Conservation (phyloP, 2,888 invertebrate genomes). For the Eretmocerus hayati region DNA sequence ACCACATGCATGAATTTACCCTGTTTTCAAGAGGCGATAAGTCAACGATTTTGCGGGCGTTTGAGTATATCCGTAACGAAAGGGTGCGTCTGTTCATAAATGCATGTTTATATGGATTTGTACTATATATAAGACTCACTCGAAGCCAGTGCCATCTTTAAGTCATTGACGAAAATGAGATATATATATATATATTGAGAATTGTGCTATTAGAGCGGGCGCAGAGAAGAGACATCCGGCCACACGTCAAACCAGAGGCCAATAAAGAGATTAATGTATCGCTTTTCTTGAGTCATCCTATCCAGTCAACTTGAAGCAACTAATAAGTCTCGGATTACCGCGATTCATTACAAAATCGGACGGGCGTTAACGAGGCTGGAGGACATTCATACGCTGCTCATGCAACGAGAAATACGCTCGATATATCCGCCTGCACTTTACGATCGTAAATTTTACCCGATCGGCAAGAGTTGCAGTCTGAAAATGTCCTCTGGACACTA, state of each 20-base stretch:
- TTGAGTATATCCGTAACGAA: not conserved
- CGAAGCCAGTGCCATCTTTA: no score
- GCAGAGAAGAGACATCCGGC: not conserved
- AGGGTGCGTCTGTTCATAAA: no score
- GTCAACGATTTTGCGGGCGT: not conserved
- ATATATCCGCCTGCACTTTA: conserved; percentile 1
- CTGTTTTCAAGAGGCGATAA: no score
- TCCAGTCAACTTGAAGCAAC: not conserved
- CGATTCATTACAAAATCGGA: conserved; percentile 22
- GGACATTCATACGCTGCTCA: not conserved
- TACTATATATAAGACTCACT: no score
- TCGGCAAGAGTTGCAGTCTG: no score
- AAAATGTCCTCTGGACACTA: no score
- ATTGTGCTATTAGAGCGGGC: no score
- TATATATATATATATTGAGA: no score
- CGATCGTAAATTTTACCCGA: conserved; percentile 17
- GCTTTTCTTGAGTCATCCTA: not conserved
- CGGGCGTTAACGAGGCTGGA: conserved; percentile 13
- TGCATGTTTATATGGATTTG: no score
- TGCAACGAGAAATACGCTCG: no score
- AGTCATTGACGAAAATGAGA: no score
- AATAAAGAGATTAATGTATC: conserved; percentile 18
- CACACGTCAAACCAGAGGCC: conserved; percentile 1
- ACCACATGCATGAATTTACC: no score
- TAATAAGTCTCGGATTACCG: conserved; percentile 26